Conservation (phyloP, 2,888 invertebrate species). For the Drosophila atroscutellata region DNA sequence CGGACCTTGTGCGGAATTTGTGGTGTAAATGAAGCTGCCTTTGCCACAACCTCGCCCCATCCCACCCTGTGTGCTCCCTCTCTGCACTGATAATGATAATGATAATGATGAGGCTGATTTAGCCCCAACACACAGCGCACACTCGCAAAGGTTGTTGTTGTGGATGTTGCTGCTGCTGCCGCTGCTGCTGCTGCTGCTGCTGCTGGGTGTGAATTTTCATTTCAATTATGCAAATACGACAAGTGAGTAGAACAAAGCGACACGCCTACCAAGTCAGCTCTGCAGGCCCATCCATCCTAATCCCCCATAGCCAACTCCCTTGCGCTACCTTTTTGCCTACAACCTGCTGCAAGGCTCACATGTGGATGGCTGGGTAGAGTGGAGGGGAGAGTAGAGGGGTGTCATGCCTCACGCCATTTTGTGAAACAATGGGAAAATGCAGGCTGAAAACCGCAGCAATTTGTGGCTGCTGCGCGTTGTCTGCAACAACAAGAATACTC, state of each 20-base stretch:
- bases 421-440: slow-evolving; percentile 75
- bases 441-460: slow-evolving; percentile 76
- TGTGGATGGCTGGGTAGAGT: not conserved
- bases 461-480: slow-evolving; percentile 65
- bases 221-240: slow-evolving; percentile 79
- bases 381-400: too few species aligned
- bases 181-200: slow-evolving; percentile 25
- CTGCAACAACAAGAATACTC: slow-evolving; percentile 22
- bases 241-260: slow-evolving; percentile 73
- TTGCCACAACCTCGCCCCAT: not conserved
- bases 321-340: slow-evolving; percentile 3
- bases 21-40: slow-evolving; percentile 54
- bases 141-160: not conserved
- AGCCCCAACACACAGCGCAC: slow-evolving; percentile 28
- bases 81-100: slow-evolving; percentile 49
- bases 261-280: slow-evolving; percentile 36
- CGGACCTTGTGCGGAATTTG: slow-evolving; percentile 40
- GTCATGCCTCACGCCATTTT: slow-evolving; percentile 67
- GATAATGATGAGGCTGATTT: slow-evolving; percentile 79
- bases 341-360: slow-evolving; percentile 6
- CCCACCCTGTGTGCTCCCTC: not conserved
- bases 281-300: not conserved
- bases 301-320: not conserved
- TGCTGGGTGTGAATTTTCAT: slow-evolving; percentile 71
- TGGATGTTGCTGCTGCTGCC: slow-evolving; percentile 16